Conservation (phyloP, 2,888 invertebrate species). For the Ariolimax columbianus region DNA sequence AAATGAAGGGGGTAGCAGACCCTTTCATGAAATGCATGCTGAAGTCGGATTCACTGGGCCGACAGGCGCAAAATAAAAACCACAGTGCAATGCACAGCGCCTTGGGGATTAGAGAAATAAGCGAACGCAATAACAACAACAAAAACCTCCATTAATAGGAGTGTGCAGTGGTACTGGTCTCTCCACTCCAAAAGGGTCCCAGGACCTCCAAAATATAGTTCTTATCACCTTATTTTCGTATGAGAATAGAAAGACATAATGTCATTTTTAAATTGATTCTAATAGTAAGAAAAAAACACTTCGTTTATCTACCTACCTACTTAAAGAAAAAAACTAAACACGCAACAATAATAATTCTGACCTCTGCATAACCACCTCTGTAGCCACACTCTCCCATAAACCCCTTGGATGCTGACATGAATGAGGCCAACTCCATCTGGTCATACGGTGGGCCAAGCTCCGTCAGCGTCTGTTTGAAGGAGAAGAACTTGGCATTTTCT, state of each 20-base stretch:
- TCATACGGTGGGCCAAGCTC: conserved; percentile 94
- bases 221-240: neutral
- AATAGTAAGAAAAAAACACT: neutral
- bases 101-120: too few relatives aligned
- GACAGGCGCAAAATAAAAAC: too few relatives aligned
- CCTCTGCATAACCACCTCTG: conserved; percentile 96
- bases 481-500: conserved; percentile 91
- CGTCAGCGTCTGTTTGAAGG: conserved; percentile 94
- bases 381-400: conserved; percentile 89
- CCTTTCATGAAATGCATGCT: too few relatives aligned
- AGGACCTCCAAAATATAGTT: too few relatives aligned
- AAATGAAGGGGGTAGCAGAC: too few relatives aligned
- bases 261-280: neutral
- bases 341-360: conserved; percentile 75
- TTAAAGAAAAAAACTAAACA: neutral
- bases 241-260: neutral
- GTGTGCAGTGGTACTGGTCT: too few relatives aligned
- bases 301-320: too few relatives aligned
- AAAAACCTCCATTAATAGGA: too few relatives aligned
- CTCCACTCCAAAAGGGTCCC: too few relatives aligned
- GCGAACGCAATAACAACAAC: too few relatives aligned
- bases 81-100: too few relatives aligned
- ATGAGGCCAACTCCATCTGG: conserved; percentile 92
- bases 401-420: conserved; percentile 97
- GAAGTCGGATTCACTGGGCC: too few relatives aligned